Evolutionary conservation across 2,113 vertebrate genomes (phyloP).

Genomic region (Uropsilus gracilis): DNA sequence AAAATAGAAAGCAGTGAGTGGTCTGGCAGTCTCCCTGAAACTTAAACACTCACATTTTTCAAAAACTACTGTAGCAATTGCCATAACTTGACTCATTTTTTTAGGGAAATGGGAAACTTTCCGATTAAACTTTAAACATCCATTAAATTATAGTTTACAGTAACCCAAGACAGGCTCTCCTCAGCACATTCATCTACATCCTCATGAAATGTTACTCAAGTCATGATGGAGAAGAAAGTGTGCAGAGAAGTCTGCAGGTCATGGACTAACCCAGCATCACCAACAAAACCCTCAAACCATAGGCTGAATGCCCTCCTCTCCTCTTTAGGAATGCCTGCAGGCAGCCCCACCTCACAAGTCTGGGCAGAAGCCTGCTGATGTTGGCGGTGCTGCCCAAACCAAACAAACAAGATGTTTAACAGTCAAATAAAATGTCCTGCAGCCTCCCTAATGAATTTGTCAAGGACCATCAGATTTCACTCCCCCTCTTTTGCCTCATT

Average conservation of each 20-base stretch:
- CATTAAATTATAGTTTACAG: background rate
- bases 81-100: background rate
- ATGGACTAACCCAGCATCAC: background rate
- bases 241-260: conserved; percentile 5
- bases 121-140: conserved; percentile 21
- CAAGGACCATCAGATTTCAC: conserved; percentile 87
- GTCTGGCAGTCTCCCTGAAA: background rate
- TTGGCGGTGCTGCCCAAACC: conserved; percentile 86
- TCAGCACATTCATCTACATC: background rate
- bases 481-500: conserved; percentile 89
- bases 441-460: conserved; percentile 91
- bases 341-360: conserved; percentile 76
- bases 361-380: conserved; percentile 84
- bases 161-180: conserved; percentile 16
- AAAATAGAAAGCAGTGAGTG: background rate
- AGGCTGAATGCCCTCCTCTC: background rate
- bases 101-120: background rate
- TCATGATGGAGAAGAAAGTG: background rate
- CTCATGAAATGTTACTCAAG: background rate
- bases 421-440: conserved; percentile 89
- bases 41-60: conserved; percentile 30
- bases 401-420: conserved; percentile 90
- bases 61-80: background rate
- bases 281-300: conserved; percentile 40
- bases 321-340: conserved; percentile 43